Percentiles rank a stretch among this genome's conserved stretches.
phyloP scores from a whole-genome alignment of 2,888 invertebrate species.

The Crematogaster levior region DNA sequence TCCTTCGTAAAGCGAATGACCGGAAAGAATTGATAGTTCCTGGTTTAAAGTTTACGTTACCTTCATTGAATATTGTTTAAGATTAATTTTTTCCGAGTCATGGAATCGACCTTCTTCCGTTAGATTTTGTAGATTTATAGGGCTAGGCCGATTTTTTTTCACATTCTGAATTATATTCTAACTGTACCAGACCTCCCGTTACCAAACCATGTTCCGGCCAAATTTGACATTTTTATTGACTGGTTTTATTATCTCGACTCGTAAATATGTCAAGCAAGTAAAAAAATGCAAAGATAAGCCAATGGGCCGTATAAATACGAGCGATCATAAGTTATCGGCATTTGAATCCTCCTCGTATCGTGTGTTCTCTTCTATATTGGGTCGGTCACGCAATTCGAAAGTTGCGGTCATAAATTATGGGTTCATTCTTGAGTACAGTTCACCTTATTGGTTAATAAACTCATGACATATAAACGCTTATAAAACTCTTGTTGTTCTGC shows the following conservation, averaged over 20 bases:
- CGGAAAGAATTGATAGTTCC: neutral
- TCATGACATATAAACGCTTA: neutral
- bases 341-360: constrained; percentile 5
- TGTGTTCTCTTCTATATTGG: constrained; percentile 5
- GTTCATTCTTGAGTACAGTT: neutral
- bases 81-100: neutral
- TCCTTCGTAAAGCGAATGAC: constrained; percentile 12
- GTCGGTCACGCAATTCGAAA: constrained; percentile 24
- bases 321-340: neutral
- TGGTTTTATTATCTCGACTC: constrained; percentile 26
- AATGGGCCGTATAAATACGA: neutral
- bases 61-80: neutral
- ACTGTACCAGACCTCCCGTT: constrained; percentile 8
- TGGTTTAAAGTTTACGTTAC: neutral
- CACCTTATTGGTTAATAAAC: neutral
- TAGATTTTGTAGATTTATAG: neutral
- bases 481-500: neutral
- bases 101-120: neutral
- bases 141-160: neutral
- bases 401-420: constrained; percentile 35
- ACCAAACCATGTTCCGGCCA: neutral
- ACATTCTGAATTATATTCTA: neutral
- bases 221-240: constrained; percentile 8
- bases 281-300: neutral
- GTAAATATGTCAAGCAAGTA: constrained; percentile 3